Percentiles rank a stretch among this genome's conserved stretches.
phyloP scores from a whole-genome alignment of 2,113 vertebrate genomes.

The Seriola rivoliana region DNA sequence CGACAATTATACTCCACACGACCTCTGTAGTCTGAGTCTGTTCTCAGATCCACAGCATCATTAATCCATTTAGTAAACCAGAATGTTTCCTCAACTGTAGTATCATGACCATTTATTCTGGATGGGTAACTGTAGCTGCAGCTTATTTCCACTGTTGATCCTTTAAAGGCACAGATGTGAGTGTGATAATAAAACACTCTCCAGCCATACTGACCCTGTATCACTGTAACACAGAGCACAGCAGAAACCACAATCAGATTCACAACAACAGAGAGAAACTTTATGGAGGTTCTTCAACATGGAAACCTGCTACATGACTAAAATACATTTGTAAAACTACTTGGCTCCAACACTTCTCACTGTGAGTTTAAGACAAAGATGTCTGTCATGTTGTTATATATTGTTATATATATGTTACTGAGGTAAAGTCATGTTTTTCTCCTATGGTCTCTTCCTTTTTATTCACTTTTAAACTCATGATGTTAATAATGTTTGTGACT shows the following conservation, averaged over 20 bases:
- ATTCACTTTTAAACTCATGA: no score
- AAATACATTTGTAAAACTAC: no score
- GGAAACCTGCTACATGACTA: no score
- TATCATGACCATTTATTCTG: rapidly evolving
- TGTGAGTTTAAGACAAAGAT: no score
- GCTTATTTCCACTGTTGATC: conserved; percentile 2
- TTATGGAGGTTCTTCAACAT: no score
- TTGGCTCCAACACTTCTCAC: no score
- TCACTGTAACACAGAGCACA: conserved; percentile 41
- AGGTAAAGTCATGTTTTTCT: no score
- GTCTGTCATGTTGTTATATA: no score
- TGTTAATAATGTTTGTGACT: no score
- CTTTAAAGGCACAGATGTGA: conserved; percentile 18
- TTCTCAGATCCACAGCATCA: neutral
- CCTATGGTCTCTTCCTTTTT: no score
- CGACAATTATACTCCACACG: neutral
- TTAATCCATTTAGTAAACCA: neutral
- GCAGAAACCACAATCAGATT: neutral
- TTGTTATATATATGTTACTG: no score
- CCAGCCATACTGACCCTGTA: neutral
- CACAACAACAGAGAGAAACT: no score
- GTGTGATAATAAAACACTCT: neutral
- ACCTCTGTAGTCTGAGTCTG: neutral
- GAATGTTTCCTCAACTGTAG: neutral
- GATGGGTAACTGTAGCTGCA: conserved; percentile 4